Conservation (phyloP, 2,888 invertebrate genomes). For the Dione juno region DNA sequence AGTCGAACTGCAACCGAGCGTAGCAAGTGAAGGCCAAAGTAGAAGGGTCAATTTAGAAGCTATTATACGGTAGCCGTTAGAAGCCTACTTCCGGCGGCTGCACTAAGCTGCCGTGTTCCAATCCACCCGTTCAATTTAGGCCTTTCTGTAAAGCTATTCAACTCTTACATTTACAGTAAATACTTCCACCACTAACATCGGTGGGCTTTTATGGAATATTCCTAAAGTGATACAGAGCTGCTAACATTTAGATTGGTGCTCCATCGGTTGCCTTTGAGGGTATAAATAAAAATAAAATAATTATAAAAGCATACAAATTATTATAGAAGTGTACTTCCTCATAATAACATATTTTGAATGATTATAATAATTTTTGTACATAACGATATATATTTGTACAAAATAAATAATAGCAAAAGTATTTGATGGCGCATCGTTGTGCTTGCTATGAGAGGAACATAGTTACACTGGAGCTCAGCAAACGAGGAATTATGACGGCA, state of each 20-base stretch:
- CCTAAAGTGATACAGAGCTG: conserved; percentile 31
- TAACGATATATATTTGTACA: neutral
- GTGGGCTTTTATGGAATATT: conserved; percentile 42
- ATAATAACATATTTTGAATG: too few relatives aligned
- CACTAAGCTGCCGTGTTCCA: conserved; percentile 79
- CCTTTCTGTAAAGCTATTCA: conserved; percentile 72
- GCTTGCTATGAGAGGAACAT: conserved; percentile 69
- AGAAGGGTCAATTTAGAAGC: conserved; percentile 74
- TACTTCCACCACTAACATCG: conserved; percentile 55
- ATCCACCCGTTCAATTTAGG: conserved; percentile 77
- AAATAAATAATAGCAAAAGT: neutral
- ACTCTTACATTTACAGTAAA: conserved; percentile 57
- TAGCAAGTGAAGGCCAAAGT: conserved; percentile 59
- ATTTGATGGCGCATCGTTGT: conserved; percentile 16
- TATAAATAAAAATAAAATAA: conserved; percentile 8
- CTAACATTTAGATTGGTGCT: conserved; percentile 5
- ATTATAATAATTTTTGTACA: too few relatives aligned
- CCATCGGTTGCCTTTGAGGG: neutral
- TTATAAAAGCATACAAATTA: neutral
- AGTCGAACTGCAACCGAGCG: conserved; percentile 51
- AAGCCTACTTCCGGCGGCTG: conserved; percentile 82
- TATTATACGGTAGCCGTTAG: conserved; percentile 80
- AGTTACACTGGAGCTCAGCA: conserved; percentile 77
- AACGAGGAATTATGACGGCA: conserved; percentile 83
- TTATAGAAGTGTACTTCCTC: neutral